Percentiles rank a stretch among this genome's conserved stretches.
Evolutionary conservation across 2,888 invertebrate genomes (phyloP).

Genomic region (Hesperia comma): DNA sequence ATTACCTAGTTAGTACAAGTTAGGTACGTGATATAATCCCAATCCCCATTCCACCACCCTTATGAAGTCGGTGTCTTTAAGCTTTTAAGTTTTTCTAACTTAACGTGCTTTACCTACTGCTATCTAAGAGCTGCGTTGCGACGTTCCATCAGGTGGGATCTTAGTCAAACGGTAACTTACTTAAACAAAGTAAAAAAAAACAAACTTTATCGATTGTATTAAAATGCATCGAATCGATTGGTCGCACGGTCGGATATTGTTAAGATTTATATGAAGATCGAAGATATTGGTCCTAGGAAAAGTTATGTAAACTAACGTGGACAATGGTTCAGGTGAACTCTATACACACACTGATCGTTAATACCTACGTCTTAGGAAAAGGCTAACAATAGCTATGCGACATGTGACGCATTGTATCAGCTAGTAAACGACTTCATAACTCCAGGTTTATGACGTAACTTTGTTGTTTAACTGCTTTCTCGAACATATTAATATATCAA

Average conservation of each 20-base stretch:
- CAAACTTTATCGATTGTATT: conserved; percentile 6
- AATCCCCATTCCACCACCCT: too few species aligned
- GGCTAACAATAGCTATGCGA: conserved; percentile 32
- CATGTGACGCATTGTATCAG: conserved; percentile 43
- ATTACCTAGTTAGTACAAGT: conserved; percentile 18
- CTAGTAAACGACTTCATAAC: conserved; percentile 42
- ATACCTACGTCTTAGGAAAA: conserved; percentile 30
- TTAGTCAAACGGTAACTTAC: too few species aligned
- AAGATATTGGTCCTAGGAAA: conserved; percentile 37
- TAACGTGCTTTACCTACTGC: too few species aligned
- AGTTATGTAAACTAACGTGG: conserved; percentile 56
- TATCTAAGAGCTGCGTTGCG: too few species aligned
- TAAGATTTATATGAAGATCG: conserved; percentile 35
- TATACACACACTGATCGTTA: conserved; percentile 3
- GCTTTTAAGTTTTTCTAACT: too few species aligned
- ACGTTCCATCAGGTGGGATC: too few species aligned
- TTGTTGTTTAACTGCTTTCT: not conserved
- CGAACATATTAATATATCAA: not conserved
- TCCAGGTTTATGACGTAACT: conserved; percentile 18
- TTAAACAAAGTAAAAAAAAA: too few species aligned
- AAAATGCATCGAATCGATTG: conserved; percentile 37
- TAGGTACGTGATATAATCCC: not conserved
- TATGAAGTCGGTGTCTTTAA: too few species aligned
- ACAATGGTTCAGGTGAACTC: conserved; percentile 50
- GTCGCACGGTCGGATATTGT: conserved; percentile 23